Evolutionary conservation across 2,888 invertebrate species (phyloP).

Genomic region (Cantharis flavilabris): DNA sequence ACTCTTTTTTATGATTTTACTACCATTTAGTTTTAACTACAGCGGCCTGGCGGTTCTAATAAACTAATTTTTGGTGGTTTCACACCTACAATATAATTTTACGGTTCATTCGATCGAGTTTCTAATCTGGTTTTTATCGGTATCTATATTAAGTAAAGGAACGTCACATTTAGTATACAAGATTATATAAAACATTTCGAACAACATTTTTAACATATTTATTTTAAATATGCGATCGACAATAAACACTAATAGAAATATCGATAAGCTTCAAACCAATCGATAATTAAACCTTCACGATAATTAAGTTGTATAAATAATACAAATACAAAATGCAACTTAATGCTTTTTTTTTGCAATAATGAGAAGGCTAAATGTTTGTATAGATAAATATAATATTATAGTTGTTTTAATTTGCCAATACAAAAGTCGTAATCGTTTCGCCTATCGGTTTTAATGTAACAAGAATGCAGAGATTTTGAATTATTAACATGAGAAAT

Average conservation of each 20-base stretch:
- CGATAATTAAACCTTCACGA: not conserved
- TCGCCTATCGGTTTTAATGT: not conserved
- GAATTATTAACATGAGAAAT: not conserved
- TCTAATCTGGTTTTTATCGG: not conserved
- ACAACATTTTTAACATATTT: not conserved
- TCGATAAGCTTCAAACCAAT: not conserved
- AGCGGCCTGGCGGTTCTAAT: too few species aligned
- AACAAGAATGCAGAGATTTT: not conserved
- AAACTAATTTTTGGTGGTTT: not conserved
- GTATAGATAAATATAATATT: not conserved
- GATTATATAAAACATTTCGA: not conserved
- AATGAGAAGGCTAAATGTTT: not conserved
- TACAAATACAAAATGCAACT: not conserved
- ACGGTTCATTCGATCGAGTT: not conserved
- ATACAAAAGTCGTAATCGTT: not conserved
- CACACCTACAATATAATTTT: not conserved
- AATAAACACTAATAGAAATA: not conserved
- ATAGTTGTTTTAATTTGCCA: not conserved
- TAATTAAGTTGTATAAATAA: not conserved
- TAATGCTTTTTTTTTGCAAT: not conserved
- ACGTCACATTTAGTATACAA: not conserved
- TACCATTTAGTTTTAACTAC: too few species aligned
- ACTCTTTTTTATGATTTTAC: too few species aligned
- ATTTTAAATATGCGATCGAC: not conserved
- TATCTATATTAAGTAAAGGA: not conserved